Conservation (phyloP, 2,113 vertebrate species). For the Limanda limanda region DNA sequence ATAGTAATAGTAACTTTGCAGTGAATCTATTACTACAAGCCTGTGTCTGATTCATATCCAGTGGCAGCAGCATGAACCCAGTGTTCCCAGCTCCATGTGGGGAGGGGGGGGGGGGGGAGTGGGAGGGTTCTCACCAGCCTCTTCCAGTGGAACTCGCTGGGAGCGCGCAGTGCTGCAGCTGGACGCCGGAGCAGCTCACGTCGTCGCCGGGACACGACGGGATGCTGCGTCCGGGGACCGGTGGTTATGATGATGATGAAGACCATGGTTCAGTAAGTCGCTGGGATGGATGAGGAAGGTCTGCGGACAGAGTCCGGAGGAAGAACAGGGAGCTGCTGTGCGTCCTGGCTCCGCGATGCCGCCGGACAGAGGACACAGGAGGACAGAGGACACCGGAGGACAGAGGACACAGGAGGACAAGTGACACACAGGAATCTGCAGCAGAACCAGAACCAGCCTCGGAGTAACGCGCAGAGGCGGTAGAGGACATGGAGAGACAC, state of each 20-base stretch:
- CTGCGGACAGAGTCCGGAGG: constrained; percentile 21
- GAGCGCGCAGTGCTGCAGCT: constrained; percentile 53
- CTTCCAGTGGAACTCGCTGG: constrained; percentile 30
- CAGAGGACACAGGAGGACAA: constrained; percentile 46
- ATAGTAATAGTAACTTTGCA: neutral
- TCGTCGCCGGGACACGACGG: constrained; percentile 9
- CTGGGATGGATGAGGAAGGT: constrained; percentile 63
- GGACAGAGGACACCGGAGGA: constrained; percentile 46
- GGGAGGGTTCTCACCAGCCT: constrained; percentile 55
- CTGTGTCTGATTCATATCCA: neutral
- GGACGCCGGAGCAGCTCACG: constrained; percentile 42
- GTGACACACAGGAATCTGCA: constrained; percentile 45
- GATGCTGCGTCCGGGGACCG: neutral
- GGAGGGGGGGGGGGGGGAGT: neutral
- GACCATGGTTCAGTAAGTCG: constrained; percentile 51
- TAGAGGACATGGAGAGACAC: constrained; percentile 64
- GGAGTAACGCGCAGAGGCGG: constrained; percentile 3
- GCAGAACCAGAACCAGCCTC: constrained; percentile 23
- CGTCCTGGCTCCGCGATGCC: constrained; percentile 59
- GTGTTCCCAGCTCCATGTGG: constrained; percentile 25
- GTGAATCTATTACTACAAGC: no score
- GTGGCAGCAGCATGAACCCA: neutral
- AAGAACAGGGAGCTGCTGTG: constrained; percentile 47
- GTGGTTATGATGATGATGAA: no score
- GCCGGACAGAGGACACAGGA: constrained; percentile 47